Percentiles rank a stretch among this genome's conserved stretches.
Evolutionary conservation across 2,113 vertebrate genomes (phyloP).

Genomic region (Phalacrocorax brasilianus): DNA sequence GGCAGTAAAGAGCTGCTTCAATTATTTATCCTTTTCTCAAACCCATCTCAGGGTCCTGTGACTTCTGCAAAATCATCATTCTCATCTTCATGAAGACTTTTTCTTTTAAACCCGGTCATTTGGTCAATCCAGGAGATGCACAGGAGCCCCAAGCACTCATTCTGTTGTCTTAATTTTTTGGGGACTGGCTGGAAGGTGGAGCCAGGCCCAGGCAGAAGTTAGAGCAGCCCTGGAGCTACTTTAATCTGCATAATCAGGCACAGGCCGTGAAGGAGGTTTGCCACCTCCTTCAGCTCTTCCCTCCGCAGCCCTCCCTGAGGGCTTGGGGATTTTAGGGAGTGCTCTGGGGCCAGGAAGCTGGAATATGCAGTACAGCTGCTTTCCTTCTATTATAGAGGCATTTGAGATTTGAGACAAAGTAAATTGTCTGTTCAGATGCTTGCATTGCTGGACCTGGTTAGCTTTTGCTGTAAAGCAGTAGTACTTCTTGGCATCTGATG

Average conservation of each 20-base stretch:
- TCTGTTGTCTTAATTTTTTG: background rate
- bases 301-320: fast-evolving
- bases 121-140: background rate
- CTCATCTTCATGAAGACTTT: background rate
- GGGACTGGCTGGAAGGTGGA: background rate
- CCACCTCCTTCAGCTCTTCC: background rate
- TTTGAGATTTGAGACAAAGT: background rate
- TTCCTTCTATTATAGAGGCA: background rate
- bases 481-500: background rate
- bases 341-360: background rate
- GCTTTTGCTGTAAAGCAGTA: background rate
- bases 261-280: background rate
- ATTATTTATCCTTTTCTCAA: background rate
- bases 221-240: background rate
- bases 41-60: background rate
- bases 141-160: background rate
- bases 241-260: background rate
- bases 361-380: background rate
- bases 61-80: background rate
- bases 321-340: background rate
- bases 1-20: background rate
- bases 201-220: background rate
- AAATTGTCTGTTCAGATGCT: background rate
- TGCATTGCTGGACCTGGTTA: background rate
- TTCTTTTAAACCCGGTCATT: background rate